phyloP scores from a whole-genome alignment of 2,113 vertebrate genomes.

The Entomyzon cyanotis region DNA sequence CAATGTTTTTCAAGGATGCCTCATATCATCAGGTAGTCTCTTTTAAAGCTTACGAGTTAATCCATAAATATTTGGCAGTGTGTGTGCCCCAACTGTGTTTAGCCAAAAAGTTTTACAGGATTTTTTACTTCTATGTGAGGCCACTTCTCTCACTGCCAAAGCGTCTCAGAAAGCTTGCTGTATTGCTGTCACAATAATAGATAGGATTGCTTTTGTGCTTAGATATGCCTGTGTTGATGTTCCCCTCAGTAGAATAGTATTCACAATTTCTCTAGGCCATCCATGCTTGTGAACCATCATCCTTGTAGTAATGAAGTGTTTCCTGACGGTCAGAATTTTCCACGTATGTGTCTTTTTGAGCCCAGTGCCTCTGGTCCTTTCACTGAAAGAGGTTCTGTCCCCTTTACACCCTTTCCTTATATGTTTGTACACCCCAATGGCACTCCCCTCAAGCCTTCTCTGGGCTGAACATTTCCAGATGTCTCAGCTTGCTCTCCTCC shows the following conservation, averaged over 20 bases:
- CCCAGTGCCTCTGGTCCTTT: neutral
- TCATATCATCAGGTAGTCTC: neutral
- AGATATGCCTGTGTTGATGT: neutral
- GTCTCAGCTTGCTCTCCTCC: neutral
- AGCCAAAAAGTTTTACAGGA: neutral
- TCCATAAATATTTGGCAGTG: neutral
- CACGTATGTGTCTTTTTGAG: neutral
- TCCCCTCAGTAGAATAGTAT: neutral
- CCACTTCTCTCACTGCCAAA: neutral
- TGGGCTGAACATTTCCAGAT: neutral
- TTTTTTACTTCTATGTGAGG: neutral
- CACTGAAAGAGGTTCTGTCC: neutral
- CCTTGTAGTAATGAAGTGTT: neutral
- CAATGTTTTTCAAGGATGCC: neutral
- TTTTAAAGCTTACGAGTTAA: neutral
- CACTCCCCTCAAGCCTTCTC: neutral
- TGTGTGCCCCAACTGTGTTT: neutral
- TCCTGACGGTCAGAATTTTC: neutral
- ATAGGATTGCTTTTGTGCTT: neutral
- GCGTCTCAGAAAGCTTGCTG: neutral
- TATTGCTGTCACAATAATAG: neutral
- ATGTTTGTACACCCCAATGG: neutral
- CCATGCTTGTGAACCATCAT: neutral
- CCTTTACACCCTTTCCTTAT: neutral
- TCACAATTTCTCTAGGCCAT: neutral